These are phyloP conservation scores for Virgularia gustaviana DNA, from an alignment of 92 coral and sea anemone species.

Conservation along the genomic window DNA sequence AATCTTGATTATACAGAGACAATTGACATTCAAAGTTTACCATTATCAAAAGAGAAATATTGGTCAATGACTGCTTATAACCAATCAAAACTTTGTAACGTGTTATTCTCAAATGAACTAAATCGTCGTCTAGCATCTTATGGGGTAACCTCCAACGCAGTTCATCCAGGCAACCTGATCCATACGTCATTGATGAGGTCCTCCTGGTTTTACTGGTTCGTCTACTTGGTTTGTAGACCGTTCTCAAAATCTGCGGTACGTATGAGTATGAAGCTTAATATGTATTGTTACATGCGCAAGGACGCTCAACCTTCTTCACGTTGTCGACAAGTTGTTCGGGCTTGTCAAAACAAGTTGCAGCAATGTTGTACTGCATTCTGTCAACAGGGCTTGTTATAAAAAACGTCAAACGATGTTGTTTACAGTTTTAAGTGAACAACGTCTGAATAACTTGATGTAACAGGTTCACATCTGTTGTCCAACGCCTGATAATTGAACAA, in stretches of 20 bases:
- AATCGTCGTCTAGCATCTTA: conserved; percentile 68
- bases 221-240: conserved; percentile 70
- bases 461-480: too few relatives aligned
- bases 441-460: too few relatives aligned
- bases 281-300: too few relatives aligned
- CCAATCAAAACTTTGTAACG: conserved; percentile 86
- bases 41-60: conserved; percentile 66
- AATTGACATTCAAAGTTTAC: conserved; percentile 56
- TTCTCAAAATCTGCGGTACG: conserved; percentile 82
- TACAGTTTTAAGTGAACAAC: too few relatives aligned
- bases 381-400: too few relatives aligned
- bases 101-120: conserved; percentile 83
- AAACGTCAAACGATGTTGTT: too few relatives aligned
- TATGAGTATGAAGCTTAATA: too few relatives aligned
- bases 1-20: conserved; percentile 70
- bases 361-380: too few relatives aligned
- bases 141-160: conserved; percentile 88
- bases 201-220: conserved; percentile 75
- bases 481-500: too few relatives aligned
- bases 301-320: too few relatives aligned
- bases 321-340: too few relatives aligned
- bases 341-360: too few relatives aligned
- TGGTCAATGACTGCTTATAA: conserved; percentile 91
- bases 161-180: conserved; percentile 91
- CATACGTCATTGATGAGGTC: conserved; percentile 68